phyloP scores from a whole-genome alignment of 2,888 invertebrate genomes.

The Monoplex corrugatus region DNA sequence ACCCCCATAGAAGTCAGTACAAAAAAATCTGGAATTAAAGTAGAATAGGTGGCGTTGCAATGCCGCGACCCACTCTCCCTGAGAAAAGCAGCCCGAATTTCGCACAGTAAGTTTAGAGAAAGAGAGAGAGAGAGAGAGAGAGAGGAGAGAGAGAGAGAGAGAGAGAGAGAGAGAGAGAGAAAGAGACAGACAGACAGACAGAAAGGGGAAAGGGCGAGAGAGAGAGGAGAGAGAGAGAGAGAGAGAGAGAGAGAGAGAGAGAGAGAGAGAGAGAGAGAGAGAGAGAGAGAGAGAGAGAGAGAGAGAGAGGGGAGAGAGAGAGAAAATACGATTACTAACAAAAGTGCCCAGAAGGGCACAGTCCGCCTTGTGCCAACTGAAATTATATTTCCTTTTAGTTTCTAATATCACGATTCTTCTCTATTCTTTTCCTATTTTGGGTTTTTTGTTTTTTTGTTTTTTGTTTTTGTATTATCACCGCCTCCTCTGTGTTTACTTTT shows the following conservation, averaged over 20 bases:
- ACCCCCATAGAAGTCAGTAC: no score
- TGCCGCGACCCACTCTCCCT: no score
- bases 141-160: neutral
- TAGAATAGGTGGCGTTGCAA: no score
- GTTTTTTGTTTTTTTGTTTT: neutral
- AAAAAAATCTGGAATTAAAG: no score
- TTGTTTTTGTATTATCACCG: neutral
- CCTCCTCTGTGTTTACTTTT: no score
- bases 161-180: neutral
- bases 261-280: slow-evolving; percentile 13
- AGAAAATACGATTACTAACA: no score
- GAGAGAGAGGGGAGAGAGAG: neutral
- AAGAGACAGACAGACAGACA: neutral
- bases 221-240: neutral
- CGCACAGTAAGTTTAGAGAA: no score
- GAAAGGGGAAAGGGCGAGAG: neutral
- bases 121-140: no score
- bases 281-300: slow-evolving; percentile 13
- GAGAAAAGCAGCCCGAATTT: no score
- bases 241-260: neutral
- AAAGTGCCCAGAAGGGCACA: neutral
- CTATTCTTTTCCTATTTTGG: neutral
- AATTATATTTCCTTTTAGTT: no score
- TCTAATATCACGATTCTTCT: neutral
- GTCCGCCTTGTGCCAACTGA: no score